Evolutionary conservation across 2,888 invertebrate genomes (phyloP).

Genomic region (Erynnis tages): DNA sequence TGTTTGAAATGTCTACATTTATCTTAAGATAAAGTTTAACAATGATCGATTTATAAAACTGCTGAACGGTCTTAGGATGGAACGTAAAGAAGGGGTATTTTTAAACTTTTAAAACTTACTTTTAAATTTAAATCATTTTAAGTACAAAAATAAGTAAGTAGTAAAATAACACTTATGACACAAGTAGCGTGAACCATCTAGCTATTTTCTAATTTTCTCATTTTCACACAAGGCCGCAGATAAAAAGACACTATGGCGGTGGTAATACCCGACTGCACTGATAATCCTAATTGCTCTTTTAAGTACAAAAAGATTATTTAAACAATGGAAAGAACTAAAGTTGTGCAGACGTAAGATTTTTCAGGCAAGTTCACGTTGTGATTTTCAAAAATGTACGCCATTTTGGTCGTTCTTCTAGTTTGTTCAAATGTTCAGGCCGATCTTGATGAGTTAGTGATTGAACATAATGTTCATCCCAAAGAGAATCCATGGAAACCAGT

Average conservation of each 20-base stretch:
- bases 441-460: background rate
- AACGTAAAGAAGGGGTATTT: too few relatives aligned
- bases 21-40: too few relatives aligned
- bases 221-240: conserved; percentile 2
- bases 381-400: conserved; percentile 2
- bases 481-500: conserved; percentile 45
- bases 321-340: background rate
- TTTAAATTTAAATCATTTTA: too few relatives aligned
- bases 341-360: background rate
- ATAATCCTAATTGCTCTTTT: conserved; percentile 17
- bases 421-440: background rate
- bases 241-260: conserved; percentile 2
- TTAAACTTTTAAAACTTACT: too few relatives aligned
- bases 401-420: background rate
- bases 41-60: too few relatives aligned
- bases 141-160: too few relatives aligned
- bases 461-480: conserved; percentile 18
- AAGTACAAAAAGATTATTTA: conserved; percentile 1
- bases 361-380: background rate
- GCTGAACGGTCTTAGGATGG: too few relatives aligned
- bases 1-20: too few relatives aligned
- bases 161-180: too few relatives aligned
- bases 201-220: background rate
- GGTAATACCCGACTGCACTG: conserved; percentile 16
- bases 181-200: too few relatives aligned